Percentiles rank a stretch among this genome's conserved stretches.
phyloP scores from a whole-genome alignment of 2,888 invertebrate genomes.

The Drosophila stalkeri region DNA sequence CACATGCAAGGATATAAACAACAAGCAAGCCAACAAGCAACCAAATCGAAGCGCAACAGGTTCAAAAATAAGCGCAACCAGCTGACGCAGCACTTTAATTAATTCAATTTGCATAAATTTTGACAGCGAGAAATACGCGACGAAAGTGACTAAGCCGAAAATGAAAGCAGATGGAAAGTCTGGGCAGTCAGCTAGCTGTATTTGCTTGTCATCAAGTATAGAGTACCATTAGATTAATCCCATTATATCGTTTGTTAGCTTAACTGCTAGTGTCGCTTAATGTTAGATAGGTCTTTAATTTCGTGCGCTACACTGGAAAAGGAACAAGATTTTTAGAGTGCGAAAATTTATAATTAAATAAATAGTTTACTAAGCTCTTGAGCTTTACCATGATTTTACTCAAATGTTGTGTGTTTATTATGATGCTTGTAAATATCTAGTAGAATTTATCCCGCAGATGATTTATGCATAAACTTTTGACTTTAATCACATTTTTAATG shows the following conservation, averaged over 20 bases:
- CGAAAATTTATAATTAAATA: too few relatives aligned
- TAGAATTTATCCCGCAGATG: not conserved
- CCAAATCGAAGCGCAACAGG: slow-evolving; percentile 40
- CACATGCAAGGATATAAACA: slow-evolving; percentile 18
- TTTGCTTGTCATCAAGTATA: not conserved
- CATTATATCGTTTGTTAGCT: not conserved
- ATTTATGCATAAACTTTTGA: too few relatives aligned
- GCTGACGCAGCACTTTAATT: slow-evolving; percentile 23
- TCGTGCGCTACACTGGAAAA: not conserved
- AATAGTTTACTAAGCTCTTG: not conserved
- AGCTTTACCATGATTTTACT: not conserved
- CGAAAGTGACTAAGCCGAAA: not conserved
- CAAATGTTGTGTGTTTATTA: not conserved
- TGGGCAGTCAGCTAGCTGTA: not conserved
- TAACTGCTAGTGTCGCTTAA: not conserved
- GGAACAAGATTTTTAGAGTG: too few relatives aligned
- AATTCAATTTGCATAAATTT: slow-evolving; percentile 47
- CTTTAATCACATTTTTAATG: too few relatives aligned
- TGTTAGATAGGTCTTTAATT: not conserved
- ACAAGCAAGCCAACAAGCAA: slow-evolving; percentile 1
- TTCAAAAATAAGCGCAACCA: slow-evolving; percentile 15
- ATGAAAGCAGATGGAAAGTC: not conserved
- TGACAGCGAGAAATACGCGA: slow-evolving; percentile 12
- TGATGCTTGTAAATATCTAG: not conserved
- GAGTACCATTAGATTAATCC: not conserved